Percentiles rank a stretch among this genome's conserved stretches.
These are phyloP conservation scores for Platycnemis pennipes DNA, from an alignment of 2,888 invertebrate genomes.

Conservation along the genomic window DNA sequence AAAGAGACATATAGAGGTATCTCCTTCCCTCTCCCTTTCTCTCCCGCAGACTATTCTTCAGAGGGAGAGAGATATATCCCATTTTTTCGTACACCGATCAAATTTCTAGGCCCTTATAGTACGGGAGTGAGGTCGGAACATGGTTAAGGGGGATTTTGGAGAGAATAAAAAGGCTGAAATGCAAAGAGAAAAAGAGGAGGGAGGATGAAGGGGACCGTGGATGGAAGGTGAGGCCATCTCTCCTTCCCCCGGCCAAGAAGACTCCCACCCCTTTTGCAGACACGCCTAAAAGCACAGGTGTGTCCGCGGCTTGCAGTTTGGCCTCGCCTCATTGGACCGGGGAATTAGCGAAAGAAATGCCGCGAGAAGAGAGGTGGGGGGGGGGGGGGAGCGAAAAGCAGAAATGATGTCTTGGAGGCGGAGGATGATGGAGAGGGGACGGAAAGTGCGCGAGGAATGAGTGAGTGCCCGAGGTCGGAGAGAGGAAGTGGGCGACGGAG, in stretches of 20 bases:
- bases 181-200: no score
- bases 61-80: background rate
- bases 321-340: constrained; percentile 43
- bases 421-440: background rate
- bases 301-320: constrained; percentile 28
- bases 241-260: background rate
- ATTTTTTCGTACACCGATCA: background rate
- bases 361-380: background rate
- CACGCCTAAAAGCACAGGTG: constrained; percentile 46
- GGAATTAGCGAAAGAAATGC: no score
- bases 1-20: no score
- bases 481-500: background rate
- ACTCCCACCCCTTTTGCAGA: background rate
- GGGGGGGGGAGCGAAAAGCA: background rate
- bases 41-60: no score
- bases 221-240: background rate
- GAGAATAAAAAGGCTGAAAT: background rate
- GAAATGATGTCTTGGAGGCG: background rate
- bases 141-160: background rate
- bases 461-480: no score
- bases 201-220: no score
- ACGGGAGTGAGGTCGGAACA: background rate
- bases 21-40: no score
- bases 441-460: background rate
- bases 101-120: background rate